Percentiles rank a stretch among this genome's conserved stretches.
phyloP scores from a whole-genome alignment of 2,888 invertebrate species.

The Cacoxenus indagator region DNA sequence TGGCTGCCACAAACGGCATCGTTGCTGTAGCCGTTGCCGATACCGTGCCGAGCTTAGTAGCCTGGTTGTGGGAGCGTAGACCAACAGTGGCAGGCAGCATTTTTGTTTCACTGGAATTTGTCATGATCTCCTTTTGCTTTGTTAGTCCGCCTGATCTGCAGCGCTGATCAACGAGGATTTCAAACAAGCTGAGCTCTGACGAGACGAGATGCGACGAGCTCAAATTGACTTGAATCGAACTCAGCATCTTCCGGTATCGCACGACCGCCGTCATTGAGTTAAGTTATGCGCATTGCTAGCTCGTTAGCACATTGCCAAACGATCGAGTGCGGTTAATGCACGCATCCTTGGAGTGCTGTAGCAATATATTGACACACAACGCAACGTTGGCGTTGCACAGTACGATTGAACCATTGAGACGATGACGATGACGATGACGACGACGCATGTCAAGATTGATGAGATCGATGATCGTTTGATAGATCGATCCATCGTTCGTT shows the following conservation, averaged over 20 bases:
- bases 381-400: slow-evolving; percentile 1
- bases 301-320: slow-evolving; percentile 9
- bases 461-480: too few species aligned
- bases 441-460: too few species aligned
- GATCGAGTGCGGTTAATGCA: not conserved
- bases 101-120: slow-evolving; percentile 3
- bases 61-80: not conserved
- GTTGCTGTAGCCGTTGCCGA: too few species aligned
- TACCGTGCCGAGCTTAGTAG: too few species aligned
- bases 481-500: too few species aligned
- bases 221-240: not conserved
- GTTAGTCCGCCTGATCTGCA: not conserved
- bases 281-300: slow-evolving; percentile 10
- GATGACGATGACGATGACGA: too few species aligned
- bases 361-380: slow-evolving; percentile 1
- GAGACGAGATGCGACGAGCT: too few species aligned
- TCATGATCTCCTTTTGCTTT: not conserved
- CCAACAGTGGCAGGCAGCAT: too few species aligned
- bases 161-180: too few species aligned
- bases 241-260: not conserved
- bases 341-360: not conserved
- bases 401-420: too few species aligned
- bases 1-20: too few species aligned
- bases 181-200: too few species aligned
- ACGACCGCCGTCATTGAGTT: not conserved